phyloP scores from a whole-genome alignment of 2,888 invertebrate species.

The Dorcus hopei region DNA sequence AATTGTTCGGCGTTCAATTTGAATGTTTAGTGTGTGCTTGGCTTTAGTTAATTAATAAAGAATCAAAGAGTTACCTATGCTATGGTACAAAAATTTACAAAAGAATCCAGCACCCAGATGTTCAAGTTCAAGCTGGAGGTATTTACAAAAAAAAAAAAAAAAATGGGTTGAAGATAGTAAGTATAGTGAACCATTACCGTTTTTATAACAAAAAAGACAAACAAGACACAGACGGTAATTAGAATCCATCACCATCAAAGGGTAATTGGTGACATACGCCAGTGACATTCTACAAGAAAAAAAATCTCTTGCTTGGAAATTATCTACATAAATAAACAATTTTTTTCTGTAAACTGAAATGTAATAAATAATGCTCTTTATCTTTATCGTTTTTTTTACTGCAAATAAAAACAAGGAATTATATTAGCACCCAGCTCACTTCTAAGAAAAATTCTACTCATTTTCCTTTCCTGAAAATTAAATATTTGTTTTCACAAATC shows the following conservation, averaged over 20 bases:
- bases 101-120: constrained; percentile 14
- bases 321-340: no score
- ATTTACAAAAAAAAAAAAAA: constrained; percentile 4
- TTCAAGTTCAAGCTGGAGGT: neutral
- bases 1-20: neutral
- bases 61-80: neutral
- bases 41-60: no score
- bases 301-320: neutral
- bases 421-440: neutral
- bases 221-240: no score
- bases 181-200: no score
- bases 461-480: no score
- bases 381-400: neutral
- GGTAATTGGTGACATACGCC: no score
- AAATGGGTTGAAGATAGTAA: no score
- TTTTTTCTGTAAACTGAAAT: no score
- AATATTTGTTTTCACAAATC: no score
- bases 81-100: constrained; percentile 5
- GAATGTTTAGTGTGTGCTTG: neutral
- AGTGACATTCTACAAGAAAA: neutral
- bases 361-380: neutral
- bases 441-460: neutral
- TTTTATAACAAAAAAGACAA: no score
- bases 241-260: no score
- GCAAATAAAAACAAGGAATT: neutral